A percentile compares a stretch with the other conserved stretches of the same genome.
phyloP scores from a whole-genome alignment of 2,113 vertebrate genomes.

The Tupaia chinensis region DNA sequence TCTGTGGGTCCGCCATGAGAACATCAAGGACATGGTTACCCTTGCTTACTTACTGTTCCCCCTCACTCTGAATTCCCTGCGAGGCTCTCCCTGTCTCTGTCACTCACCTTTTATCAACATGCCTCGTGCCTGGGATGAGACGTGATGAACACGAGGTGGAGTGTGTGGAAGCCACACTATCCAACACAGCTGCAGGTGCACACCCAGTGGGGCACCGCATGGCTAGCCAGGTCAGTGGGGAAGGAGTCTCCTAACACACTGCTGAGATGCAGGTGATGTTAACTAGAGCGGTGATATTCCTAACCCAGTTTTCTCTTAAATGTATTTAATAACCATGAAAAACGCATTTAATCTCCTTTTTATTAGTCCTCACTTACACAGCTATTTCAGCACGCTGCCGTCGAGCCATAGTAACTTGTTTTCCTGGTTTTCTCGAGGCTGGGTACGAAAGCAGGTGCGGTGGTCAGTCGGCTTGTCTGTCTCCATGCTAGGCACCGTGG shows the following conservation, averaged over 20 bases:
- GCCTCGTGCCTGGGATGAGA: accelerated
- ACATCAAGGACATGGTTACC: not conserved
- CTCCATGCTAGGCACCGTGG: accelerated
- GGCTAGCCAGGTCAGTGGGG: accelerated
- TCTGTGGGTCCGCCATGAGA: not conserved
- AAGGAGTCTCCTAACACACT: too few relatives aligned
- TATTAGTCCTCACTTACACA: accelerated
- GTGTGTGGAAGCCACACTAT: too few relatives aligned
- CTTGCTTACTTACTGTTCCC: not conserved
- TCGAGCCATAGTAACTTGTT: too few relatives aligned
- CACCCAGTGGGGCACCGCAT: accelerated
- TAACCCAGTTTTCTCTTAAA: not conserved
- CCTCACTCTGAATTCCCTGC: not conserved
- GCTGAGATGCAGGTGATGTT: not conserved
- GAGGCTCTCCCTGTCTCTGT: not conserved
- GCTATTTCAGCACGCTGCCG: accelerated
- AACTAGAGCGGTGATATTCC: not conserved
- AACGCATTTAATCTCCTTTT: not conserved
- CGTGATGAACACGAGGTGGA: too few relatives aligned
- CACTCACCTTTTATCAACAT: not conserved
- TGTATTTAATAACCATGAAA: not conserved
- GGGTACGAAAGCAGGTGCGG: accelerated
- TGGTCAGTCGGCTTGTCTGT: accelerated
- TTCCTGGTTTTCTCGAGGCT: not conserved
- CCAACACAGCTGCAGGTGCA: not conserved